Percentiles rank a stretch among this genome's conserved stretches.
These are phyloP conservation scores for Danio choprae DNA, from an alignment of 2,797 vertebrate genomes.

Conservation along the genomic window DNA sequence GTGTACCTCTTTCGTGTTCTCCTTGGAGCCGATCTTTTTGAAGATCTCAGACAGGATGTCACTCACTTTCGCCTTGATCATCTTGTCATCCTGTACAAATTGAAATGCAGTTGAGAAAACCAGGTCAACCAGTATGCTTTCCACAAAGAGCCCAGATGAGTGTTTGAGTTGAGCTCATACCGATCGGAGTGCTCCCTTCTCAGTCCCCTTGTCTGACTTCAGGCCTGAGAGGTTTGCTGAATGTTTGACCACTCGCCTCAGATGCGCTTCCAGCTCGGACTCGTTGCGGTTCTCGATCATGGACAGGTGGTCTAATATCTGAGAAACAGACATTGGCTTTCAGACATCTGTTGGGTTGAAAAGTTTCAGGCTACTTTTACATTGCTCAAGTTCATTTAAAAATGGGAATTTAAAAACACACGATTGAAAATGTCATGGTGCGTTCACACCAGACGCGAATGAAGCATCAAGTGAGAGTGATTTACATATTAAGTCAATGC, in stretches of 20 bases:
- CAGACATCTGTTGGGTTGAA: too few relatives aligned
- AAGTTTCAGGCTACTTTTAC: too few relatives aligned
- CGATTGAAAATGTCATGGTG: too few relatives aligned
- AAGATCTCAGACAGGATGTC: slow-evolving; percentile 98
- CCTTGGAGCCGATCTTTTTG: slow-evolving; percentile 99
- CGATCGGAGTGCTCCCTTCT: slow-evolving; percentile 86
- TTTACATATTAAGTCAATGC: too few relatives aligned
- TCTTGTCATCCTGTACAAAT: slow-evolving; percentile 87
- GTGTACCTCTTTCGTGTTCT: slow-evolving; percentile 98
- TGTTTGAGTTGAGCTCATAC: slow-evolving; percentile 70
- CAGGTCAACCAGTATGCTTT: background rate
- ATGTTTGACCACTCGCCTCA: slow-evolving; percentile 91
- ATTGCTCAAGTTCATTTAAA: too few relatives aligned
- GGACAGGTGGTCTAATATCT: slow-evolving; percentile 96
- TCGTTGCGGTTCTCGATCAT: slow-evolving; percentile 99
- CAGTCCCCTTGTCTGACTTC: slow-evolving; percentile 89
- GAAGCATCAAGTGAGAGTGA: too few relatives aligned
- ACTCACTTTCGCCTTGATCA: slow-evolving; percentile 94
- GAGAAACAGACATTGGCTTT: slow-evolving; percentile 15
- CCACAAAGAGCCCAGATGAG: background rate
- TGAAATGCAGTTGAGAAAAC: background rate
- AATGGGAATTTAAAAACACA: too few relatives aligned
- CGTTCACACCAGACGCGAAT: too few relatives aligned
- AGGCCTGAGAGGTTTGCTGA: slow-evolving; percentile 84
- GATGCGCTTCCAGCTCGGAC: slow-evolving; percentile 92